A percentile compares a stretch with the other conserved stretches of the same genome.
Evolutionary conservation across 2,888 invertebrate genomes (phyloP).

Genomic region (Drosophila eohydei): DNA sequence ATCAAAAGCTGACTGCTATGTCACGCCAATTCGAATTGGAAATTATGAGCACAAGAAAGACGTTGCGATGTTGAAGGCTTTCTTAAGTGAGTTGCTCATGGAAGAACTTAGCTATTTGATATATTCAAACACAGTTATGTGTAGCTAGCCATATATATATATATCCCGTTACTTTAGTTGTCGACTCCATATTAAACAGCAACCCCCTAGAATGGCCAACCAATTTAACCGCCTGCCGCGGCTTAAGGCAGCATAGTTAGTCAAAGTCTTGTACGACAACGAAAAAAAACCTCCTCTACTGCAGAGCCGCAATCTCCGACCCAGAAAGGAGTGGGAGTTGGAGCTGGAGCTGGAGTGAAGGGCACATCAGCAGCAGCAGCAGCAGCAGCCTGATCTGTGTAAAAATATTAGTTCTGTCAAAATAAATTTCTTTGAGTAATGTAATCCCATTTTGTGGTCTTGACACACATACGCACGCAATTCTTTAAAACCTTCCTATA

Average conservation of each 20-base stretch:
- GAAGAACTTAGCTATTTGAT: not conserved
- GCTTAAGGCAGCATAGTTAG: conserved; percentile 39
- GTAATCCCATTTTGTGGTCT: conserved; percentile 83
- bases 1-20: not conserved
- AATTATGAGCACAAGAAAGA: not conserved
- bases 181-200: not conserved
- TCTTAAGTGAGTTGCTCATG: not conserved
- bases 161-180: not conserved
- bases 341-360: not conserved
- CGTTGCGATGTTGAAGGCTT: not conserved
- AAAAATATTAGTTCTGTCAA: conserved; percentile 84
- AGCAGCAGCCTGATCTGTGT: conserved; percentile 66
- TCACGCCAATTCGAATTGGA: not conserved
- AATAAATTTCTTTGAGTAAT: conserved; percentile 84
- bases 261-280: conserved; percentile 22
- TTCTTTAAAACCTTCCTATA: conserved; percentile 33
- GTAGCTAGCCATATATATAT: not conserved
- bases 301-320: conserved; percentile 38
- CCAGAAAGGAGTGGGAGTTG: conserved; percentile 7
- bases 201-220: conserved; percentile 12
- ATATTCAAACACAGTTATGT: not conserved
- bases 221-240: conserved; percentile 26
- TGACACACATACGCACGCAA: conserved; percentile 65
- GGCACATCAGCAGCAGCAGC: conserved; percentile 27
- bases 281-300: not conserved